Evolutionary conservation across 2,888 invertebrate genomes (phyloP), one percentile per base, ranked within the genome.

Genomic region (Miltochrista miniata): DNA sequence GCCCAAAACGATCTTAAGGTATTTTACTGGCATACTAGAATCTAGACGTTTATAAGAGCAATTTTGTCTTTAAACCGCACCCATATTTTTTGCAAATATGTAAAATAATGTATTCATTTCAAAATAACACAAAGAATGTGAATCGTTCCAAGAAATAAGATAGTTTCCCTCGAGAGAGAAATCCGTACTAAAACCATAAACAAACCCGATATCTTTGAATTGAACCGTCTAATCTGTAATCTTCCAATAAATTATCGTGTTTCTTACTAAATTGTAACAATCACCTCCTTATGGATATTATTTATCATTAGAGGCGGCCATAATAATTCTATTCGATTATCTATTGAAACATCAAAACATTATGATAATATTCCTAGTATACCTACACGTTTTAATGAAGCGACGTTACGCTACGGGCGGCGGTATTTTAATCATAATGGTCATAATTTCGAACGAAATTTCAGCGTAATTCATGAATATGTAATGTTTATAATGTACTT

Each of bases 361-460:
- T 30, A 36, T 30, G 50, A 52, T 55, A 18, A 43, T 39, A 30
- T 64, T 68, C 66, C 46, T 11, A 51, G 66, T 69, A 65, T 38
- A 55, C 30, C 30, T 7, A 10, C 31, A 37, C 18, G 15, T 65
- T 55, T 49, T 48, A 65, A 57, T 47, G 53, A n/a, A 24, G 38
- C 18, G 15, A 38, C 18, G n/a, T n/a, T 40, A 35, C 10, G 31
- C 10, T 31, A 31, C 31, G 31, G 8, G 18, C 18, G 18, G 18
- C 5, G 5, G 7, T 36, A 13, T 13, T 36, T 36, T 11, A 31
- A 31, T 31, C 31, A 10, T 31, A 31, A 8, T 31, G 11, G n/a
- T 14, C 18, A 24, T 24, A 24, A 24, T 24, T 24, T 24, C 18
- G 18, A 24, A 24, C 18, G 18, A 5, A 24, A 36, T 36, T 12